Conservation (phyloP, 2,113 vertebrate genomes). For the Spheniscus mendiculus region DNA sequence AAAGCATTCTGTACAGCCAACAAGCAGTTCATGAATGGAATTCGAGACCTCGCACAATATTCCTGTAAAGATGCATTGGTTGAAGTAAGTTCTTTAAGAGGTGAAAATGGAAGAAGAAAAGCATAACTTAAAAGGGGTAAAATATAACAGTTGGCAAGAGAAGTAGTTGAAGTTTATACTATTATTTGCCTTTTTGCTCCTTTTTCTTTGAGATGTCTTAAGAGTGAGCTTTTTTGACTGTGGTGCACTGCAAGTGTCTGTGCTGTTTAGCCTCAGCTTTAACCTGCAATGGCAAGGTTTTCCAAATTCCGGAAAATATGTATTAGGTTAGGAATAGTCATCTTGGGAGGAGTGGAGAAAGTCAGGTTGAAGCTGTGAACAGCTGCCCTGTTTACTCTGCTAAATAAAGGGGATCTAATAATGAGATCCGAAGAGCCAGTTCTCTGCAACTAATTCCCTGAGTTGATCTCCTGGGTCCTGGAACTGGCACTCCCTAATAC, state of each 20-base stretch:
- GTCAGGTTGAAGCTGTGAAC: neutral
- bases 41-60: slow-evolving; percentile 93
- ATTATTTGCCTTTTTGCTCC: neutral
- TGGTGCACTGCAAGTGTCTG: neutral
- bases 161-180: neutral
- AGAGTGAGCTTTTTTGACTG: neutral
- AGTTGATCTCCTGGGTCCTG: neutral
- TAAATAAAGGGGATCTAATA: neutral
- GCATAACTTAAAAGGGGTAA: neutral
- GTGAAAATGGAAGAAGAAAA: neutral
- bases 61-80: slow-evolving; percentile 91
- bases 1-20: slow-evolving; percentile 96
- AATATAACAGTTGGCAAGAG: neutral
- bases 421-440: neutral
- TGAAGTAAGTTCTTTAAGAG: slow-evolving; percentile 81
- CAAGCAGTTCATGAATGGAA: slow-evolving; percentile 95
- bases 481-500: neutral
- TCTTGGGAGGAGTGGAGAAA: neutral
- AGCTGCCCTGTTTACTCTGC: neutral
- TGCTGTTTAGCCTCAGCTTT: neutral
- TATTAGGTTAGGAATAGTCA: neutral
- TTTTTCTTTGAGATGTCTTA: neutral
- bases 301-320: neutral
- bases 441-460: neutral
- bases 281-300: neutral